Base-by-base conservation (phyloP, 2,113 vertebrate genomes). In the Zosterops pallidus region DNA sequence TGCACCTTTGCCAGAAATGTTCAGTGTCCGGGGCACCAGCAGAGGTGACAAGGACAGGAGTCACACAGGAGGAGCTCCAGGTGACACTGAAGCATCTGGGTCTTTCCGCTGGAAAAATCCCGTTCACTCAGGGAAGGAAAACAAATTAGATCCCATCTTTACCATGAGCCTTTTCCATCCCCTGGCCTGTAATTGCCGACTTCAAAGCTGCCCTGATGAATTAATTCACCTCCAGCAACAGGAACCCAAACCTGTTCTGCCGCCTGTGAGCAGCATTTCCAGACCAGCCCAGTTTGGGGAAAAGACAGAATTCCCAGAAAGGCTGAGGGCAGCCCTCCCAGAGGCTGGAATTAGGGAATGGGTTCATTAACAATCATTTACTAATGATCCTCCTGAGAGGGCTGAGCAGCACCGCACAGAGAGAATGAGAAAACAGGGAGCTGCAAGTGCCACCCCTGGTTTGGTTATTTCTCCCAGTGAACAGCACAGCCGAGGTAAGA, bases 241-340 rank as follows among this genome's bases (percentile, higher is more conserved):
- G 91, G 77, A 88, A 18, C 35, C 71, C 22, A 74, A 88, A 90
- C 93, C 87, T 77, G 93, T 74, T 96, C 87, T 90, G 90, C 96
- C 63, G 52, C 94, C 87, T 55, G 33, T 1, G 12, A 2, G 4
- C 2, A 2, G 86, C 82, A 26, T 39, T 96, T 85, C 84, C 39
- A 46, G 90, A 57, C 0, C 12, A 71, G 85, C 79, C 31, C 7
- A 41, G 71, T 11, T 14, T 41, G 33, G 31, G 71, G 52, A 41
- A 59, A 68, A 77, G 68, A 67, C 63, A 80, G 22, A 90, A 82
- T 69, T 79, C 68, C 83, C 90, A 77, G 75, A 41, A 33, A 16
- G 53, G 2, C 46, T 3, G 29, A 80, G 6, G 29, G 46, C 79
- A 84, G 85, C 83, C 39, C 47, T 81, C 46, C 44, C 57, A n/a